Base-by-base conservation (phyloP, 2,113 vertebrate genomes). In the Thamnaconus septentrionalis region DNA sequence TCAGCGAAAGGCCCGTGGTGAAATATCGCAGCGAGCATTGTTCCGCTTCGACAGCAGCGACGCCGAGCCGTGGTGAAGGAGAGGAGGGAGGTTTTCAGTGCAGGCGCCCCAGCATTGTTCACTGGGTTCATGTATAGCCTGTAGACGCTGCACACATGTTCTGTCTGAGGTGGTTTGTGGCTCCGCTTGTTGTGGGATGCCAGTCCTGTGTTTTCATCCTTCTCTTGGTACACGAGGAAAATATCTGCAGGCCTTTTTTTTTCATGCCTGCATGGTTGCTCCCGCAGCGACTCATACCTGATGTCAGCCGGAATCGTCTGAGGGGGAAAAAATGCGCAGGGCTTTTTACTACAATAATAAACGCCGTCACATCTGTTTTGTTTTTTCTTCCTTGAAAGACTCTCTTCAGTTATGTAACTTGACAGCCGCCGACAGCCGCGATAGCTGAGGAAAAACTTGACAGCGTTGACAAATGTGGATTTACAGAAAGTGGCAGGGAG, bases 351-450 rank as follows among this genome's bases (percentile, higher is more conserved):
- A 42, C n/a, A 63, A 41, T 41, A 60, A 64, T 42, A 64, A 51
- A 45, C 45, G 3, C 11, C 7, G 40, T 61, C 52, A 73, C 59
- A 61, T 62, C 64, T 67, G 53, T 7, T 71, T 59, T 43, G 5
- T 43, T 60, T 31, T 31, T 31, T 31, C 18, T 31, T 31, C 18
- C 18, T 31, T 31, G 53, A 62, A 18, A 46, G 6, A 8, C 8
- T 44, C 43, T 43, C 39, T 41, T 64, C 43, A 43, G 43, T 73
- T 54, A 3, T 44, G 51, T 52, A 39, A 63, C 41, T 8, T 54
- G 42, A 18, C 47, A 10, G 54, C n/a, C 12, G 31, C 1, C 46
- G 48, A 47, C 42, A 43, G 8, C 4, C 4, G 4, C 50, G 51
- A 48, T 45, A 56, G 0, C 8, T 48, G 62, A 45, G 6, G 7